phyloP scores from a whole-genome alignment of 2,113 vertebrate genomes.

The Aplodontia rufa region DNA sequence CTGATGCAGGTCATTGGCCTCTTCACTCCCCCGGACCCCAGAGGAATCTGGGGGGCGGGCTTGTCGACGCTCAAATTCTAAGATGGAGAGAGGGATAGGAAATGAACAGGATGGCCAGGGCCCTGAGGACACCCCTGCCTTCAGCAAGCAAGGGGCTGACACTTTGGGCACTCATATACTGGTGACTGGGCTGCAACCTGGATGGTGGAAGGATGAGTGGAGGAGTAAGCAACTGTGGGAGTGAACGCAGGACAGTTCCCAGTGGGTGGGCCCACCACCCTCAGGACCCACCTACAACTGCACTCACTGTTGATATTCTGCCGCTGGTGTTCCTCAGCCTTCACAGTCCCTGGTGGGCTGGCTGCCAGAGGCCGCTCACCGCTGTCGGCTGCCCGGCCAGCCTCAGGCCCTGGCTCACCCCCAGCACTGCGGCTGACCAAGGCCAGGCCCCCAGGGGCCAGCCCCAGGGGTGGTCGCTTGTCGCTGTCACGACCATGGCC shows the following conservation, averaged over 20 bases:
- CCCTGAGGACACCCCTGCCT: neutral
- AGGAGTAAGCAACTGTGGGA: neutral
- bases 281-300: neutral
- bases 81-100: neutral
- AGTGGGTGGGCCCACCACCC: neutral
- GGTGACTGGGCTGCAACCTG: neutral
- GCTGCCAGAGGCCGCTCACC: conserved; percentile 77
- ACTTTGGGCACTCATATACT: neutral
- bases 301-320: conserved; percentile 86
- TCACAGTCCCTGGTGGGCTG: conserved; percentile 79
- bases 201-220: neutral
- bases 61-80: conserved; percentile 92
- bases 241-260: neutral
- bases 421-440: conserved; percentile 73
- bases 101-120: neutral
- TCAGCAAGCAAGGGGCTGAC: neutral
- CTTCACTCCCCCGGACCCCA: conserved; percentile 86
- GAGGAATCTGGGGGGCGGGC: conserved; percentile 87
- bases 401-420: conserved; percentile 74
- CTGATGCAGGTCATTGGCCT: conserved; percentile 81
- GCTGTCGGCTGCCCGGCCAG: conserved; percentile 72
- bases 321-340: conserved; percentile 84
- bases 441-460: conserved; percentile 67
- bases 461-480: conserved; percentile 74
- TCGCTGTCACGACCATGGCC: conserved; percentile 78